Conservation (phyloP, 2,113 vertebrate species). For the Hippoglossus stenolepis region DNA sequence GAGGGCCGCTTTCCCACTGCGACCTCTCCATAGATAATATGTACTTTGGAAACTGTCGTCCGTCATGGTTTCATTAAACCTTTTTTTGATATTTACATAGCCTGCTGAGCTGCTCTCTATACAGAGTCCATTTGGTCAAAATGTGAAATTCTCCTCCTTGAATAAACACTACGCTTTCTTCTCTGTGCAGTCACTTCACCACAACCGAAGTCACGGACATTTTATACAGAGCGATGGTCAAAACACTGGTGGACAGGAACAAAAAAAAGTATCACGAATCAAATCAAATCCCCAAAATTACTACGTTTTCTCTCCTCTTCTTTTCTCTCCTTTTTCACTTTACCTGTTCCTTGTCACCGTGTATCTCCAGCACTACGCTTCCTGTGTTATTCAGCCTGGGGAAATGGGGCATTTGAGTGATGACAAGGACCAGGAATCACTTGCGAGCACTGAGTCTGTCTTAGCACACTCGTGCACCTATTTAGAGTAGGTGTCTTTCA, state of each 20-base stretch:
- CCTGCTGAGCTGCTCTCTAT: slow-evolving; percentile 67
- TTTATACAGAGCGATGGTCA: slow-evolving; percentile 63
- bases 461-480: slow-evolving; percentile 50
- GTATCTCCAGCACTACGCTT: slow-evolving; percentile 47
- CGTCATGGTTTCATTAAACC: slow-evolving; percentile 76
- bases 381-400: slow-evolving; percentile 60
- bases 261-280: slow-evolving; percentile 11
- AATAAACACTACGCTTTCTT: slow-evolving; percentile 86
- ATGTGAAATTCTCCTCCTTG: slow-evolving; percentile 74
- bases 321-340: neutral
- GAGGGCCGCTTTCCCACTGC: slow-evolving; percentile 70
- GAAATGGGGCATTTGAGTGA: slow-evolving; percentile 78
- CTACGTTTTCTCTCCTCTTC: slow-evolving; percentile 6
- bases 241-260: slow-evolving; percentile 66
- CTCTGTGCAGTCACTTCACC: slow-evolving; percentile 80
- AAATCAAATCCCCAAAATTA: neutral
- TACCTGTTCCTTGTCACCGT: slow-evolving; percentile 52
- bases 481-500: slow-evolving; percentile 69
- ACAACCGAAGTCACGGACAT: slow-evolving; percentile 85
- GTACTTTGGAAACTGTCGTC: slow-evolving; percentile 78
- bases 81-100: slow-evolving; percentile 77
- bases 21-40: slow-evolving; percentile 82
- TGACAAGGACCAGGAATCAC: slow-evolving; percentile 71
- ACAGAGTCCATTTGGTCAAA: slow-evolving; percentile 71
- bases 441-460: slow-evolving; percentile 41